phyloP scores from a whole-genome alignment of 2,888 invertebrate genomes.

The Mythimna albipuncta region DNA sequence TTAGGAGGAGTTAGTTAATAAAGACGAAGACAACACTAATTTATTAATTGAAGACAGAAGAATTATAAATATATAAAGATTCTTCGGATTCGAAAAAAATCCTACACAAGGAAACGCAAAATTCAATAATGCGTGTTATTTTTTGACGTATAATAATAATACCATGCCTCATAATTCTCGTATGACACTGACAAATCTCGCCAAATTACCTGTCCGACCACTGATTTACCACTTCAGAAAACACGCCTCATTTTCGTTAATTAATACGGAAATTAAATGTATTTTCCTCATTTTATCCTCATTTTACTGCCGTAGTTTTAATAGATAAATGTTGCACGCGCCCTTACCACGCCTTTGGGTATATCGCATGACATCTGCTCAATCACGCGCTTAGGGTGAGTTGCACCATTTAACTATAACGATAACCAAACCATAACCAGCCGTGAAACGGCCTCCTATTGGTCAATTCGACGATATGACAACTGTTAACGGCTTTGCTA shows the following conservation, averaged over 20 bases:
- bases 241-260: conserved; percentile 47
- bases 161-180: conserved; percentile 1
- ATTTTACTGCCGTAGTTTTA: conserved; percentile 36
- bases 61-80: too few relatives aligned
- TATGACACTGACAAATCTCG: conserved; percentile 22
- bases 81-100: conserved; percentile 15
- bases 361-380: conserved; percentile 34
- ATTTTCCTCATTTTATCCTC: conserved; percentile 21
- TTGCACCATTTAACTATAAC: too few relatives aligned
- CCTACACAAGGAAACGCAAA: conserved; percentile 11
- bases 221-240: conserved; percentile 30
- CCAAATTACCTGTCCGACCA: conserved; percentile 33
- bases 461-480: too few relatives aligned
- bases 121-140: conserved; percentile 27
- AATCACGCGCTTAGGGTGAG: conserved; percentile 33
- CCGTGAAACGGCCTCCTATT: too few relatives aligned
- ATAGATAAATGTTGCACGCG: conserved; percentile 29
- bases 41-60: too few relatives aligned
- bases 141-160: conserved; percentile 7
- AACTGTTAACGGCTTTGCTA: too few relatives aligned
- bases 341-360: conserved; percentile 19
- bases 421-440: too few relatives aligned
- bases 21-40: too few relatives aligned
- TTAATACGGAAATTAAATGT: conserved; percentile 38
- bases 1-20: too few relatives aligned